These are phyloP conservation scores for Hylaeus anthracinus DNA, from an alignment of 1,140 invertebrate species.

Conservation along the genomic window DNA sequence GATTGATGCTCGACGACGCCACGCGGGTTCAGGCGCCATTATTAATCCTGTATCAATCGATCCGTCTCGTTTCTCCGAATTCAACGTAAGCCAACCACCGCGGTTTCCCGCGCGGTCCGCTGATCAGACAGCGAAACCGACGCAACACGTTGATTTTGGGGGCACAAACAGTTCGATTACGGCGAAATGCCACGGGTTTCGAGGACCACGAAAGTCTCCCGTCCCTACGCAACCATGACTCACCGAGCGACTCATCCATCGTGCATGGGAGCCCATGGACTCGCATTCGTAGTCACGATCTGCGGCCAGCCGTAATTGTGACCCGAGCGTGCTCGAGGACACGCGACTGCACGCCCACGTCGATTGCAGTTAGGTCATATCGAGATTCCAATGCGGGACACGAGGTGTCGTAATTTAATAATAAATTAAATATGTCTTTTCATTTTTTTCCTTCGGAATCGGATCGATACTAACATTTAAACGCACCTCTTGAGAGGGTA, in stretches of 20 bases:
- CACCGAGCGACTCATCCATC: slow-evolving; percentile 55
- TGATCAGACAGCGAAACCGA: not conserved
- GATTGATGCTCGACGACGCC: slow-evolving; percentile 5
- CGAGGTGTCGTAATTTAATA: too few relatives aligned
- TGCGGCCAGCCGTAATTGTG: slow-evolving; percentile 35
- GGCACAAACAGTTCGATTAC: not conserved
- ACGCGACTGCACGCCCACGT: slow-evolving; percentile 39
- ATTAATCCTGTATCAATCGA: slow-evolving; percentile 30
- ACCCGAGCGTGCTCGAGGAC: slow-evolving; percentile 32
- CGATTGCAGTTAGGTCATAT: not conserved
- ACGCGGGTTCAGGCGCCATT: not conserved
- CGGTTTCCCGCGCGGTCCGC: not conserved
- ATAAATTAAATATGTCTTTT: too few relatives aligned
- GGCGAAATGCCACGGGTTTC: slow-evolving; percentile 39
- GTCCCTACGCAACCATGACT: slow-evolving; percentile 54
- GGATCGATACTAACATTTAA: too few relatives aligned
- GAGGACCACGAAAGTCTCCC: slow-evolving; percentile 28
- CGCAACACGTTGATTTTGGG: slow-evolving; percentile 13
- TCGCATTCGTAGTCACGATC: slow-evolving; percentile 52
- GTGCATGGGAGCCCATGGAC: slow-evolving; percentile 9
- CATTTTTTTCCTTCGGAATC: too few relatives aligned
- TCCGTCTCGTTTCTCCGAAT: not conserved
- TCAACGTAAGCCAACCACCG: not conserved
- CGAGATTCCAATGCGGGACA: slow-evolving; percentile 29
- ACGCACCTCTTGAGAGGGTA: too few relatives aligned